Conservation (phyloP, 2,888 invertebrate species). For the Eumerus sabulonum region DNA sequence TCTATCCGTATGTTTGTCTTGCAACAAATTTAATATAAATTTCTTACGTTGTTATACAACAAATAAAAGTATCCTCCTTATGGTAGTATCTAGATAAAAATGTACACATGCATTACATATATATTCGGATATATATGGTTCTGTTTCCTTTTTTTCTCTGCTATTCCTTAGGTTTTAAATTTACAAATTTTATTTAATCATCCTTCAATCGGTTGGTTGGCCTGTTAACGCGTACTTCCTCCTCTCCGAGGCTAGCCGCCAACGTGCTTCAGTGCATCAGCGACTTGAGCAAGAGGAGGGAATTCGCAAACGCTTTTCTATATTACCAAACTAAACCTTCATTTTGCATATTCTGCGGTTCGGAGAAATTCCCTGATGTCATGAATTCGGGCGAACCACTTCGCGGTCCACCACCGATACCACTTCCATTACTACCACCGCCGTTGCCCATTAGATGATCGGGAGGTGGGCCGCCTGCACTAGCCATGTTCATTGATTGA, state of each 20-base stretch:
- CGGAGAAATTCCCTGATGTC: constrained; percentile 82
- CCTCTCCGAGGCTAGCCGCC: neutral
- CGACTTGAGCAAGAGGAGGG: constrained; percentile 76
- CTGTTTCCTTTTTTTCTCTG: constrained; percentile 29
- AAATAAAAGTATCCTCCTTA: constrained; percentile 40
- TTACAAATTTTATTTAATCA: constrained; percentile 56
- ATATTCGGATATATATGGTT: too few species aligned
- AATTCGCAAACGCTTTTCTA: constrained; percentile 78
- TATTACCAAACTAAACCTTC: constrained; percentile 87
- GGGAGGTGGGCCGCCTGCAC: constrained; percentile 81
- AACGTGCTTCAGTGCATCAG: constrained; percentile 68
- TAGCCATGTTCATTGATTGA: constrained; percentile 77
- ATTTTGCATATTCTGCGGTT: constrained; percentile 86
- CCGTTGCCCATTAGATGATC: constrained; percentile 82
- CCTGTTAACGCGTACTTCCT: constrained; percentile 7
- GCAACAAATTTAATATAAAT: constrained; percentile 55
- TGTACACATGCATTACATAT: constrained; percentile 55
- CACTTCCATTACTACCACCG: constrained; percentile 72
- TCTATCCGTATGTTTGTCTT: constrained; percentile 24
- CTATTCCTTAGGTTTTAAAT: constrained; percentile 53
- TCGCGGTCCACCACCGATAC: constrained; percentile 81
- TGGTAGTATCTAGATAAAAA: constrained; percentile 43
- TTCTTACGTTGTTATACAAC: constrained; percentile 62
- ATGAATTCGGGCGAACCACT: constrained; percentile 89
- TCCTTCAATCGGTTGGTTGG: constrained; percentile 41